These are phyloP conservation scores for Aphaenogaster ashmeadi DNA, from an alignment of 1,140 invertebrate species.

Conservation along the genomic window DNA sequence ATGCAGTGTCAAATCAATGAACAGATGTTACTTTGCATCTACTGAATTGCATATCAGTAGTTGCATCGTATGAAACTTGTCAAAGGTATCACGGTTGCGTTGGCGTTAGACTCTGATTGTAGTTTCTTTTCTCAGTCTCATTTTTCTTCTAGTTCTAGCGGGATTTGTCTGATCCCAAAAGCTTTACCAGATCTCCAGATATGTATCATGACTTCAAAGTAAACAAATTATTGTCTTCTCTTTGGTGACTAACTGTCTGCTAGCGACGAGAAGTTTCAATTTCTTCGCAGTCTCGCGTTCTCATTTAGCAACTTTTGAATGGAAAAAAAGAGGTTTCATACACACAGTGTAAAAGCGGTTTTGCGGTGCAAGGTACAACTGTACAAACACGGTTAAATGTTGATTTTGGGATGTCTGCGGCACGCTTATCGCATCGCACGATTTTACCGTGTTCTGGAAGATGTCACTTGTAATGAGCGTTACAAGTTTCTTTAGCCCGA, in stretches of 20 bases:
- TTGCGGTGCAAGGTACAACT: conserved; percentile 59
- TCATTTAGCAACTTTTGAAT: conserved; percentile 27
- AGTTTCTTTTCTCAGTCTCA: neutral
- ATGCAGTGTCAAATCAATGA: neutral
- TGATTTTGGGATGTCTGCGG: conserved; percentile 47
- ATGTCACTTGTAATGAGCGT: conserved; percentile 54
- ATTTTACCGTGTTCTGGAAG: conserved; percentile 36
- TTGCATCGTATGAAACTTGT: neutral
- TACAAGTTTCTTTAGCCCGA: conserved; percentile 15
- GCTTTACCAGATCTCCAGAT: neutral
- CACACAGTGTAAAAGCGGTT: neutral
- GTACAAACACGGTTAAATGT: conserved; percentile 67
- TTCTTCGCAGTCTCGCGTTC: neutral
- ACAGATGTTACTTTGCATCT: neutral
- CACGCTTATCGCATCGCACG: conserved; percentile 51
- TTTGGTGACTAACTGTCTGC: conserved; percentile 9
- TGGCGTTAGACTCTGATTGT: neutral
- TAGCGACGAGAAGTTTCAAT: conserved; percentile 9
- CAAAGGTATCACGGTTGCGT: neutral
- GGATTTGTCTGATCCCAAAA: neutral
- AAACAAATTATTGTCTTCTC: conserved; percentile 32
- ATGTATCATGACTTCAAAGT: neutral
- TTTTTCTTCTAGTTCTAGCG: neutral
- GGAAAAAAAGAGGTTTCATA: conserved; percentile 1
- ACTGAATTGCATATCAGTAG: neutral